phyloP scores from a whole-genome alignment of 2,888 invertebrate genomes.

The Margaritifera margaritifera region DNA sequence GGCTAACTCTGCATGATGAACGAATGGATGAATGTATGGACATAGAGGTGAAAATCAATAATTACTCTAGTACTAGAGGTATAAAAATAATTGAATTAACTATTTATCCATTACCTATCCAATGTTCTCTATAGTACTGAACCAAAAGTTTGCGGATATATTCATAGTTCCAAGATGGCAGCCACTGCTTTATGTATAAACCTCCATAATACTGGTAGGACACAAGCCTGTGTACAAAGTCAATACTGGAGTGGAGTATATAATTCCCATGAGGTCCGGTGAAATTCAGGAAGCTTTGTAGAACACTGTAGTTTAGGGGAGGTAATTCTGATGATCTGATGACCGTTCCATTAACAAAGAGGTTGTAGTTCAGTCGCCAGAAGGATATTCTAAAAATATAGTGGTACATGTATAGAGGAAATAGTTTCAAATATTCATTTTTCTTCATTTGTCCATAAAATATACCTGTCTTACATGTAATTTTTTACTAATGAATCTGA shows the following conservation, averaged over 20 bases:
- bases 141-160: slow-evolving; percentile 19
- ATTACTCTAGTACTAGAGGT: too few species aligned
- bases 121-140: slow-evolving; percentile 22
- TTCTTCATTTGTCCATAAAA: too few species aligned
- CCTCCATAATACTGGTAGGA: slow-evolving; percentile 32
- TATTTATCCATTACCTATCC: slow-evolving; percentile 11
- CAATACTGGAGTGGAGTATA: slow-evolving; percentile 7
- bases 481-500: too few species aligned
- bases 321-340: slow-evolving; percentile 17
- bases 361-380: slow-evolving; percentile 25
- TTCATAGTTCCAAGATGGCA: slow-evolving; percentile 32
- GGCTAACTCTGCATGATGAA: too few species aligned
- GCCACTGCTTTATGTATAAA: slow-evolving; percentile 38
- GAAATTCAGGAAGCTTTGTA: slow-evolving; percentile 21
- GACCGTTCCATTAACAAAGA: slow-evolving; percentile 22
- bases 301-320: slow-evolving; percentile 20
- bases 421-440: too few species aligned
- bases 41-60: too few species aligned
- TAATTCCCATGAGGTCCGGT: slow-evolving; percentile 21
- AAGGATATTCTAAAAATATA: slow-evolving; percentile 19
- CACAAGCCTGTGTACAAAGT: slow-evolving; percentile 2
- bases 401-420: too few species aligned
- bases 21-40: too few species aligned
- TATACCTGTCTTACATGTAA: too few species aligned
- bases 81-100: background rate